phyloP scores from a whole-genome alignment of 2,113 vertebrate genomes.

The Tauraco erythrolophus region DNA sequence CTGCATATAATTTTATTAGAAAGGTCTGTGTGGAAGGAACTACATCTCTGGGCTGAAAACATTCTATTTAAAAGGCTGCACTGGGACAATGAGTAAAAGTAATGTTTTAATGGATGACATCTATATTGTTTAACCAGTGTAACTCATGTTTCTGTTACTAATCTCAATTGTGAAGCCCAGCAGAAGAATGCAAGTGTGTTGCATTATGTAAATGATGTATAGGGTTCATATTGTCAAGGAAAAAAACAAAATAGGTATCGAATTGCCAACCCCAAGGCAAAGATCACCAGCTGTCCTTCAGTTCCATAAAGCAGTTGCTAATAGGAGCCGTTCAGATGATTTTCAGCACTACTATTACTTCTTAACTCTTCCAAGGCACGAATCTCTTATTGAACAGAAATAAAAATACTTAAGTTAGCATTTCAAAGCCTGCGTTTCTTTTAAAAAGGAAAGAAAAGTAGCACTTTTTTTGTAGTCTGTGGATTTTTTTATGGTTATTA shows the following conservation, averaged over 20 bases:
- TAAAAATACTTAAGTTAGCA: neutral
- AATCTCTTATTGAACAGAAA: neutral
- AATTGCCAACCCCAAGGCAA: constrained; percentile 52
- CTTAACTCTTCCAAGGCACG: constrained; percentile 27
- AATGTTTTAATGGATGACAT: constrained; percentile 64
- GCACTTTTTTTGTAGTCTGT: constrained; percentile 3
- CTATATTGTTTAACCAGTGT: constrained; percentile 63
- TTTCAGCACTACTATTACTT: neutral
- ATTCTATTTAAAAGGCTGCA: constrained; percentile 47
- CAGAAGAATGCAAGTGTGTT: constrained; percentile 62
- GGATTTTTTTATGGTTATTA: constrained; percentile 19
- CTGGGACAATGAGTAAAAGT: constrained; percentile 56
- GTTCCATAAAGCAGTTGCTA: constrained; percentile 36
- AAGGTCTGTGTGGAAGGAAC: constrained; percentile 1
- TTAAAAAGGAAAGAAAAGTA: neutral
- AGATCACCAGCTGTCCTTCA: constrained; percentile 54
- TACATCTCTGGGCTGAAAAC: constrained; percentile 3
- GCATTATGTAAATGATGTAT: constrained; percentile 54
- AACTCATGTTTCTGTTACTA: constrained; percentile 57
- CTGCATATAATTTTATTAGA: constrained; percentile 22
- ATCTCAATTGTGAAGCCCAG: constrained; percentile 53
- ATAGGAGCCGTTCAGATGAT: constrained; percentile 1
- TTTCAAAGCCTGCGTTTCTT: constrained; percentile 14
- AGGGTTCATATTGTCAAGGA: constrained; percentile 38
- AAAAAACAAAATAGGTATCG: neutral